phyloP scores from a whole-genome alignment of 2,797 vertebrate genomes.

The Crocodylus rhombifer region DNA sequence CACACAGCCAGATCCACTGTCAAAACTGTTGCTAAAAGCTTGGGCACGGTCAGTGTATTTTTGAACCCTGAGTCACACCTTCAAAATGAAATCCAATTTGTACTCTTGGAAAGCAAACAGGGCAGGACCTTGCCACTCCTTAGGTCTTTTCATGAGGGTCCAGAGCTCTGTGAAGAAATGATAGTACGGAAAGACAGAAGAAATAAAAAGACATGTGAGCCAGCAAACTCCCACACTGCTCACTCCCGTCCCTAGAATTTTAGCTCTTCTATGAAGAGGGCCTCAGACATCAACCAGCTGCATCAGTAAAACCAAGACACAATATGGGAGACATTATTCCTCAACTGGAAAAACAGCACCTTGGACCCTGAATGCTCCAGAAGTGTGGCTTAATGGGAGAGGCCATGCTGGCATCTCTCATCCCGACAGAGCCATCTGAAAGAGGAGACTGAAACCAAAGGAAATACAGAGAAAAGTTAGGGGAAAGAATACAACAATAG shows the following conservation, averaged over 20 bases:
- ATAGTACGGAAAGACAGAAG: background rate
- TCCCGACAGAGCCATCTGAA: too few relatives aligned
- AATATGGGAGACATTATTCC: too few relatives aligned
- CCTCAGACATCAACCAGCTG: too few relatives aligned
- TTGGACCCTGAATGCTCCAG: too few relatives aligned
- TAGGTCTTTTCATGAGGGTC: background rate
- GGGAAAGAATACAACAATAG: background rate
- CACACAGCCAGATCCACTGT: background rate
- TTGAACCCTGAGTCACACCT: background rate
- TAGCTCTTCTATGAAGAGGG: too few relatives aligned
- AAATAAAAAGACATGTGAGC: background rate
- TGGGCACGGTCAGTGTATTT: background rate
- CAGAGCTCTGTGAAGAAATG: background rate
- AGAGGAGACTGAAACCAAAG: too few relatives aligned
- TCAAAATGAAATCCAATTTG: background rate
- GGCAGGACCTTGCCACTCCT: background rate
- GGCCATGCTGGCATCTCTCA: too few relatives aligned
- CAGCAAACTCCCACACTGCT: background rate
- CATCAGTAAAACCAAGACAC: too few relatives aligned
- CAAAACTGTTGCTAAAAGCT: background rate
- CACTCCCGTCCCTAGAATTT: too few relatives aligned
- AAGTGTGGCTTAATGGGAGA: too few relatives aligned
- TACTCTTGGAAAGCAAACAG: background rate
- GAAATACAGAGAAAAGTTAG: background rate
- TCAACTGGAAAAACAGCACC: too few relatives aligned